These are phyloP conservation scores for Struthidea cinerea DNA, from an alignment of 2,113 vertebrate genomes.

Conservation along the genomic window DNA sequence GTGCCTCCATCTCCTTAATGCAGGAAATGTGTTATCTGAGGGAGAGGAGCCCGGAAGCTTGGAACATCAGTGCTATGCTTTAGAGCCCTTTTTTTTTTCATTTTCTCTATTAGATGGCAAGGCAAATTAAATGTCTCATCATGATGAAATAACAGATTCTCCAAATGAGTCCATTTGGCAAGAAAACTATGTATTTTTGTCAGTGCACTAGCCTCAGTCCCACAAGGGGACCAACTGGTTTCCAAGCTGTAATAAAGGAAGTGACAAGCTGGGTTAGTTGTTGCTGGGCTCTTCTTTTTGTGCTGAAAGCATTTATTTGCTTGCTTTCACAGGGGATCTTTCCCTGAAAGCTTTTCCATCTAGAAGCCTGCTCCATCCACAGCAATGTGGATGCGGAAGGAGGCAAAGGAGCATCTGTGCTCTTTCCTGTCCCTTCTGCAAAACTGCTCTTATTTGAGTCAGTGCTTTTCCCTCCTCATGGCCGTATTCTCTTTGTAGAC, in stretches of 20 bases:
- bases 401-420: background rate
- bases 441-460: background rate
- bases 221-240: background rate
- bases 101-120: constrained; percentile 33
- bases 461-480: background rate
- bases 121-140: constrained; percentile 37
- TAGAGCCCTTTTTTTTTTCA: background rate
- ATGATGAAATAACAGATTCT: constrained; percentile 14
- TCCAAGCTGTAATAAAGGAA: constrained; percentile 1
- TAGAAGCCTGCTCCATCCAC: background rate
- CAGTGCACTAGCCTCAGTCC: background rate
- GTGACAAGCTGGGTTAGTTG: background rate
- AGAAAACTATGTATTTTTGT: background rate
- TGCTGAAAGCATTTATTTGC: background rate
- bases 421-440: background rate
- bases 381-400: background rate
- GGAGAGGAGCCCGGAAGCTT: background rate
- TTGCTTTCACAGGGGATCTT: background rate
- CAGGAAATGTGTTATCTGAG: constrained; percentile 38
- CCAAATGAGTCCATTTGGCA: constrained; percentile 36
- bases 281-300: background rate
- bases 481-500: background rate
- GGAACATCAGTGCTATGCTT: background rate
- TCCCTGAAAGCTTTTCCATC: background rate
- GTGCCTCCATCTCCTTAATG: constrained; percentile 47